Percentiles rank a stretch among this genome's conserved stretches.
These are phyloP conservation scores for Mungos mungo DNA, from an alignment of 2,113 vertebrate species.

Conservation along the genomic window DNA sequence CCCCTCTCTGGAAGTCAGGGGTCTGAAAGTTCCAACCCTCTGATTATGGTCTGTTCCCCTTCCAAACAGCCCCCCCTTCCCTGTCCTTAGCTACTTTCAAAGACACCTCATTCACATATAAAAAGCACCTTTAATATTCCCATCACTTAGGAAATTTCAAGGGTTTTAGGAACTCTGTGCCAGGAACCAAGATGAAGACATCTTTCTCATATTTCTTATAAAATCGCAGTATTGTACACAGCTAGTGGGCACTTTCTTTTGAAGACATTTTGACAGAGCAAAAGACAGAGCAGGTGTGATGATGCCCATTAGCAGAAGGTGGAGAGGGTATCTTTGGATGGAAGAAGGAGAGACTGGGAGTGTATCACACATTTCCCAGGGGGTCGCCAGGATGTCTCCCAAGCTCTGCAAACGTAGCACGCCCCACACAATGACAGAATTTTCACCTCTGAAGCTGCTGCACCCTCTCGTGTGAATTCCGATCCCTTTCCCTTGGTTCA, in stretches of 20 bases:
- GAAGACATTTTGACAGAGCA: background rate
- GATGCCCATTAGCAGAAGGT: too few relatives aligned
- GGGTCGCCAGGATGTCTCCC: background rate
- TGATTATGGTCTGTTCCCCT: background rate
- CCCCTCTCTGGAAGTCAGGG: background rate
- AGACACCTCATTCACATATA: background rate
- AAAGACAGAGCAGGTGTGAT: background rate
- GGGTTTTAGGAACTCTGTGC: background rate
- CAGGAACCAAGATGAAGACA: background rate
- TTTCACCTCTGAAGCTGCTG: background rate
- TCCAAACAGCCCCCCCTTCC: background rate
- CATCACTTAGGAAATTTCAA: background rate
- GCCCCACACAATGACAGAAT: too few relatives aligned
- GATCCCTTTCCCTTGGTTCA: background rate
- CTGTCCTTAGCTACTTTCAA: background rate
- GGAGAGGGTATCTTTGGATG: background rate
- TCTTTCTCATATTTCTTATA: background rate
- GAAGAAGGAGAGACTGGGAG: too few relatives aligned
- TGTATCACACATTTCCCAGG: background rate
- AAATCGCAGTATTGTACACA: background rate
- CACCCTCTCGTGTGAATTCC: background rate
- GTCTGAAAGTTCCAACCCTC: background rate
- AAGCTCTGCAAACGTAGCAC: background rate
- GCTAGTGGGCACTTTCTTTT: background rate
- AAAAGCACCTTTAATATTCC: background rate